Evolutionary conservation across 2,888 invertebrate genomes (phyloP).

Genomic region (Ditylenchus weischeri): DNA sequence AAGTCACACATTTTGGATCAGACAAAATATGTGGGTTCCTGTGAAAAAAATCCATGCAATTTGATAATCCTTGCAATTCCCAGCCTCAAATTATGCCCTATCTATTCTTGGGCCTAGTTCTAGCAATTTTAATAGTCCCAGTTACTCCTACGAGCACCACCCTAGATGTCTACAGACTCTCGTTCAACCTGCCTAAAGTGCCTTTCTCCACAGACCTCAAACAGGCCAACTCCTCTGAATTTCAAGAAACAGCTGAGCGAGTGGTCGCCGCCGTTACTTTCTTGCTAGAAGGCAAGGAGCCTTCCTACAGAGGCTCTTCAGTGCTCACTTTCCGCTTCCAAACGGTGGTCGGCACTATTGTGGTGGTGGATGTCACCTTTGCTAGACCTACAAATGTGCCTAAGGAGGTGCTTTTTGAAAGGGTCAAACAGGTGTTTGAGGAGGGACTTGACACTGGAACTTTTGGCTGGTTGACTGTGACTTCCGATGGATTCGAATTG

Average conservation of each 20-base stretch:
- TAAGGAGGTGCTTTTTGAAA: conserved; percentile 31
- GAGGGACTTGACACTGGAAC: conserved; percentile 42
- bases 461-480: conserved; percentile 43
- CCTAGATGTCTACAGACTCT: conserved; percentile 32
- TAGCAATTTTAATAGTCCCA: too few relatives aligned
- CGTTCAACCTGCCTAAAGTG: conserved; percentile 53
- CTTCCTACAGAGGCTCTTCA: conserved; percentile 10
- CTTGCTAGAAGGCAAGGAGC: neutral
- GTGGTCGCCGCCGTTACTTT: conserved; percentile 37
- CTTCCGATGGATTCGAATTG: conserved; percentile 54
- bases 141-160: too few relatives aligned
- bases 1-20: too few relatives aligned
- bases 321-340: conserved; percentile 37
- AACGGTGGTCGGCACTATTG: conserved; percentile 50
- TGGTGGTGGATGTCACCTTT: conserved; percentile 46
- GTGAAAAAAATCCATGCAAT: too few relatives aligned
- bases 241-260: conserved; percentile 33
- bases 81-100: too few relatives aligned
- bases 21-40: too few relatives aligned
- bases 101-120: too few relatives aligned
- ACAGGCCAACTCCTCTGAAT: conserved; percentile 41
- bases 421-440: conserved; percentile 38
- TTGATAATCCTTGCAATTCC: too few relatives aligned
- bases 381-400: conserved; percentile 9
- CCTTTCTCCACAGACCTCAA: conserved; percentile 51